These are phyloP conservation scores for Pseudorectes ferrugineus DNA, from an alignment of 2,113 vertebrate genomes.

Conservation along the genomic window DNA sequence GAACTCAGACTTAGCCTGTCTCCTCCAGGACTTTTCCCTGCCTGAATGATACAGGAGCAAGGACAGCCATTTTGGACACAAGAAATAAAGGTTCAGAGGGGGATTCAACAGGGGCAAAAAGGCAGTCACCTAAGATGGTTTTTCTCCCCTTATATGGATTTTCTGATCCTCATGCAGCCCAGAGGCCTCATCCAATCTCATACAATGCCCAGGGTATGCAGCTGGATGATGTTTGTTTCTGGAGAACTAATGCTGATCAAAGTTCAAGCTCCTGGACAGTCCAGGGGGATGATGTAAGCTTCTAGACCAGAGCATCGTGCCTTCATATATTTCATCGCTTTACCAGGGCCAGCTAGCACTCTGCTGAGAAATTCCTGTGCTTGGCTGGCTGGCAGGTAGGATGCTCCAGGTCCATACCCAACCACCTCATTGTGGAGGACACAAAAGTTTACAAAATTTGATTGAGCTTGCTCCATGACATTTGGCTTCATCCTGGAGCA, in stretches of 20 bases:
- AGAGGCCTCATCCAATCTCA: background rate
- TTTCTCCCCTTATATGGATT: background rate
- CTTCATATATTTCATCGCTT: background rate
- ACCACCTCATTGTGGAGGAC: background rate
- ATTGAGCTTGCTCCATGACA: background rate
- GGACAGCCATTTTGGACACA: background rate
- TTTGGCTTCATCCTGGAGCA: background rate
- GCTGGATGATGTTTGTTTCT: background rate
- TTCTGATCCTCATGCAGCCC: background rate
- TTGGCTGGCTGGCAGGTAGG: background rate
- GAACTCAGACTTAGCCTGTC: background rate
- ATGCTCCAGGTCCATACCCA: background rate
- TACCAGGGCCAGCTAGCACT: background rate
- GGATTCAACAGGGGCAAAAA: background rate
- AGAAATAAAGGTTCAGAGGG: background rate
- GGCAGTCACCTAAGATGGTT: background rate
- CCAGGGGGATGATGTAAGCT: background rate
- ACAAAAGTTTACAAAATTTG: background rate
- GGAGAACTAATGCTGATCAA: background rate
- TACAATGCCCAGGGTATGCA: background rate
- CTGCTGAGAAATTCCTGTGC: background rate
- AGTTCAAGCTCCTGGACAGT: background rate
- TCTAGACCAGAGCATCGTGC: background rate
- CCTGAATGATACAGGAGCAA: background rate
- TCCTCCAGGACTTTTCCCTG: background rate